Base-by-base conservation (phyloP, 2,888 invertebrate species). In the Prosopocoilus inquinatus region DNA sequence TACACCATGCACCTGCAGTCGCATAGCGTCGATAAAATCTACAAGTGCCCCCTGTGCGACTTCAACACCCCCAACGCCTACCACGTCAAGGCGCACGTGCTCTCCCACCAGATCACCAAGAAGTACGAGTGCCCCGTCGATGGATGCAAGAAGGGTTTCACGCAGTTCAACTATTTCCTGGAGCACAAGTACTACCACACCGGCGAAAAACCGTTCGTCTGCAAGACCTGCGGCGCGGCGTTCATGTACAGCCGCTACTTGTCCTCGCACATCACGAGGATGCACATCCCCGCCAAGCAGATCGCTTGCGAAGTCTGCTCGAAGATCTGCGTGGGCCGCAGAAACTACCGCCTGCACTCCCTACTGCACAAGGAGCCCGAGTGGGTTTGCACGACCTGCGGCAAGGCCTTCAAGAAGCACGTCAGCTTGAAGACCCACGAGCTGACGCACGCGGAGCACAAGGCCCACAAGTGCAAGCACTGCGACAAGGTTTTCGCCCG, bases 401-500 rank as follows among this genome's bases (percentile, higher is more conserved):
- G 71, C 0, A 69, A 76, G 16, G 66, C 67, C 16, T 76, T 74
- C 50, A 63, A 68, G 2, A 70, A 71, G 39, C 69, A 69, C 35
- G 73, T 71, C 43, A 69, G 69, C 47, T 60, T 74, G 20, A 66
- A 65, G 13, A 47, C 68, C 15, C 74, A 75, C 54, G 58, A 68
- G 1, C 70, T 63, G 13, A 65, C 70, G 11, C 81, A 81, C 54
- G 79, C 78, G 0, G 71, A 78, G 9, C 75, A 73, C 71, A 71
- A 33, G 69, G 75, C 76, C 0, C 83, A 81, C 58, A 69, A 81
- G 0, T 83, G 83, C 53, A 82, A 82, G 47, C 69, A 79, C 7
- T 83, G 83, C 56, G 82, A 81, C 0, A 82, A 82, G 57, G 75
- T 78, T 0, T 66, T 82, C 3, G 71, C 76, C 1, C 78, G 72